These are phyloP conservation scores for Oxyteleia sp. DNA, from an alignment of 2,888 invertebrate species.

Conservation along the genomic window DNA sequence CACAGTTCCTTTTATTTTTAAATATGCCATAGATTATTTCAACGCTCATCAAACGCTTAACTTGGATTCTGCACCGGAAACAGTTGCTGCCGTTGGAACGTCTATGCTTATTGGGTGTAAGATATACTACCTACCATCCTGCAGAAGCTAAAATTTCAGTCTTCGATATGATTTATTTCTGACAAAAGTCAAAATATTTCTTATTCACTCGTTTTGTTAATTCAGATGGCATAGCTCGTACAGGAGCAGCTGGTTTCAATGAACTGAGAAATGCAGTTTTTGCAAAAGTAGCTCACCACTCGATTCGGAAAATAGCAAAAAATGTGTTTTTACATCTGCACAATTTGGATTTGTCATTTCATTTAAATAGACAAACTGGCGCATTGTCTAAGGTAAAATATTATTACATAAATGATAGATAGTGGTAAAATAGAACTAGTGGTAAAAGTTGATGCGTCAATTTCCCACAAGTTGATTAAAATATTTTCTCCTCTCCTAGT, in stretches of 20 bases:
- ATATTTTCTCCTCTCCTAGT: too few relatives aligned
- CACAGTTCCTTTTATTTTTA: constrained; percentile 98
- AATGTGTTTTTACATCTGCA: constrained; percentile 99
- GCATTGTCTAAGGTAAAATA: constrained; percentile 94
- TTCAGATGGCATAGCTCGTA: constrained; percentile 97
- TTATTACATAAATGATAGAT: too few relatives aligned
- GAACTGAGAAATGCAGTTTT: constrained; percentile 99
- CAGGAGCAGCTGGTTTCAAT: constrained; percentile 96
- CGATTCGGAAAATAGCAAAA: constrained; percentile 96
- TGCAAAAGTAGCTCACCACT: constrained; percentile 98
- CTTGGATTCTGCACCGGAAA: constrained; percentile 93
- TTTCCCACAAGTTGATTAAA: too few relatives aligned
- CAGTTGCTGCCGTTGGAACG: constrained; percentile 93
- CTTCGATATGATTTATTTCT: not conserved
- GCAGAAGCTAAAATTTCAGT: not conserved
- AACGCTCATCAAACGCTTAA: constrained; percentile 91
- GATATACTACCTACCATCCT: too few relatives aligned
- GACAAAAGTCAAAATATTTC: not conserved
- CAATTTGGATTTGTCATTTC: constrained; percentile 97
- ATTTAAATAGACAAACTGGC: constrained; percentile 97
- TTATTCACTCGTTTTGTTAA: not conserved
- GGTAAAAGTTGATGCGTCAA: too few relatives aligned
- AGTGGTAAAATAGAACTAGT: too few relatives aligned
- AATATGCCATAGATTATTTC: constrained; percentile 96
- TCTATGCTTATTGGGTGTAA: constrained; percentile 96